Base-by-base conservation (phyloP, 2,113 vertebrate species). In the Phalacrocorax carbo region DNA sequence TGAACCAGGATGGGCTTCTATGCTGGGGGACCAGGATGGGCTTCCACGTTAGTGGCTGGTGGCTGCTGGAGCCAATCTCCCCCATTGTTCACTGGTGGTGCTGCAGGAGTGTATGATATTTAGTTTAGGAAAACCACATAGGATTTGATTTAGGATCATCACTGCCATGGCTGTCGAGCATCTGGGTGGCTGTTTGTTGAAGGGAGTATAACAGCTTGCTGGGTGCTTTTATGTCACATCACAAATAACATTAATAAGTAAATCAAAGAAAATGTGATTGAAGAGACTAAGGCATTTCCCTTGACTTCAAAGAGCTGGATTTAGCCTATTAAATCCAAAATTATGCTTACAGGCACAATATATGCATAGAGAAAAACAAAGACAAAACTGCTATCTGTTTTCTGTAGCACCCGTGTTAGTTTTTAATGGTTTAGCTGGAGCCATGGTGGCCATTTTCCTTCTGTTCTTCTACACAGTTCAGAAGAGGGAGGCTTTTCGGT, bases 21-120 rank as follows among this genome's bases (percentile, higher is more conserved):
- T 17, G 30, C 46, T 52, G 11, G 64, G n/a, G 36, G 23, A 55
- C 32, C 1, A 2, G 40, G 14, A 48, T 26, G 22, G 30, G 27
- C n/a, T 42, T 84, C 57, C 26, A 19, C 29, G 29, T 38, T 52
- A 38, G 8, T 60, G 60, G 38, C 11, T 36, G 20, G 5, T 66
- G 54, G n/a, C 25, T 57, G n/a, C 34, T 66, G 34, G 57, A 80
- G 10, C 20, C 0, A 1, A 19, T 40, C 36, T 61, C 19, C 9
- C 8, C 12, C 1, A 0, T 44, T 48, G 27, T 38, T 51, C 34
- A 52, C 13, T 13, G 38, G 13, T 0, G 0, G 20, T 46, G 61
- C n/a, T 70, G 29, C 61, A 73, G 55, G 46, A 80, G 13, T 11
- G 15, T 57, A 22, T 34, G 26, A 8, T 52, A 36, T 85, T 75